Evolutionary conservation across 2,888 invertebrate genomes (phyloP).

Genomic region (Geotrupes spiniger): DNA sequence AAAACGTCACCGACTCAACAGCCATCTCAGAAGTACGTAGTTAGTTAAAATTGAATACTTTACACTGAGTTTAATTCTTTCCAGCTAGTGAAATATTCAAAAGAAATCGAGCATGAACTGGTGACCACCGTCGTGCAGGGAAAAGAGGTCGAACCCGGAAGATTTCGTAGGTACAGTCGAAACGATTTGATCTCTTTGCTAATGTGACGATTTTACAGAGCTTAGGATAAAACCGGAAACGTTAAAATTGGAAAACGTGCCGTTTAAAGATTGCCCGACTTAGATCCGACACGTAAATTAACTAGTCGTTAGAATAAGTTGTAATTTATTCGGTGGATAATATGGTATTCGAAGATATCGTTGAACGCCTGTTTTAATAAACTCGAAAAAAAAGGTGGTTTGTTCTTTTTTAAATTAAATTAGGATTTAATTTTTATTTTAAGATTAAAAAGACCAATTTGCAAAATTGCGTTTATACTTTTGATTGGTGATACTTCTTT

Average conservation of each 20-base stretch:
- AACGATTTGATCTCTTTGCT: constrained; percentile 15
- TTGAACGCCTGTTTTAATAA: no score
- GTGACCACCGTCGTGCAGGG: constrained; percentile 73
- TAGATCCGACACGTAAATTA: neutral
- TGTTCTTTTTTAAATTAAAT: no score
- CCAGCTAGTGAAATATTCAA: constrained; percentile 66
- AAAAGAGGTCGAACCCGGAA: constrained; percentile 62
- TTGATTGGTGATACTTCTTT: no score
- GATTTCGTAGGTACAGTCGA: constrained; percentile 56
- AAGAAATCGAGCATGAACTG: constrained; percentile 68
- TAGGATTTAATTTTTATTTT: no score
- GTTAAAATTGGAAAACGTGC: constrained; percentile 61
- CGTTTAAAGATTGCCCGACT: constrained; percentile 54
- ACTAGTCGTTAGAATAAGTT: neutral
- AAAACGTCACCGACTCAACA: constrained; percentile 56
- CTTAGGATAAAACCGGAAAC: constrained; percentile 62
- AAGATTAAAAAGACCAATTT: no score
- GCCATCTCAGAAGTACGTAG: constrained; percentile 62
- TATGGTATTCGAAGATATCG: no score
- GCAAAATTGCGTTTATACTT: no score
- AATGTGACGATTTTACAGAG: constrained; percentile 58
- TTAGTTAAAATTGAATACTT: constrained; percentile 7
- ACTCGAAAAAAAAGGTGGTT: no score
- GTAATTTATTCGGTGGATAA: no score
- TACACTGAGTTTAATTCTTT: constrained; percentile 33